Evolutionary conservation across 2,888 invertebrate genomes (phyloP).

Genomic region (Aplocera efformata): DNA sequence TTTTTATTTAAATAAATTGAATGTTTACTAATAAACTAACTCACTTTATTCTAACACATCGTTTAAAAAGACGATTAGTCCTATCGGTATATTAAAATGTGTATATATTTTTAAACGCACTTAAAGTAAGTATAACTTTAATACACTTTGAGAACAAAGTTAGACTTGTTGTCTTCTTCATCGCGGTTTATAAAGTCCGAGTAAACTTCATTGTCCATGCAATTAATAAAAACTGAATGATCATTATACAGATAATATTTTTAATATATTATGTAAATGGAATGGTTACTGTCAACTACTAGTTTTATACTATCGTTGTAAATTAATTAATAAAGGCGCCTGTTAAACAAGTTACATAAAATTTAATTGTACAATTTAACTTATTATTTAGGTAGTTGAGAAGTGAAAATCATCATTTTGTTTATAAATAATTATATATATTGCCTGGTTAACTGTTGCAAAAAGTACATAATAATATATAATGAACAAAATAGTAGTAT

Average conservation of each 20-base stretch:
- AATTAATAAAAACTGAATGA: slow-evolving; percentile 51
- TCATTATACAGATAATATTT: slow-evolving; percentile 31
- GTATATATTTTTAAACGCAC: too few relatives aligned
- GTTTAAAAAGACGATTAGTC: neutral
- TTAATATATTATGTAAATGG: slow-evolving; percentile 41
- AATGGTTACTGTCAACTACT: slow-evolving; percentile 40
- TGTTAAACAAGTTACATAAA: slow-evolving; percentile 4
- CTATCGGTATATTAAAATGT: too few relatives aligned
- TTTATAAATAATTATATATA: too few relatives aligned
- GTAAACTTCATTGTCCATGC: slow-evolving; percentile 37
- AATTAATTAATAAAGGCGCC: slow-evolving; percentile 6
- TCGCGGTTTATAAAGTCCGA: slow-evolving; percentile 36
- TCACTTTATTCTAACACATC: slow-evolving; percentile 13
- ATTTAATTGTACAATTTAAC: neutral
- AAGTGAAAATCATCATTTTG: too few relatives aligned
- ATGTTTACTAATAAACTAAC: slow-evolving; percentile 24
- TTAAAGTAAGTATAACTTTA: too few relatives aligned
- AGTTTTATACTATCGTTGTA: slow-evolving; percentile 25
- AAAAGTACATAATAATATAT: too few relatives aligned
- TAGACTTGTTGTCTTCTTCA: slow-evolving; percentile 9
- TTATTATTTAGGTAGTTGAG: slow-evolving; percentile 3
- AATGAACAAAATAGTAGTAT: too few relatives aligned
- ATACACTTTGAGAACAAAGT: slow-evolving; percentile 4
- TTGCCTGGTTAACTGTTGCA: too few relatives aligned
- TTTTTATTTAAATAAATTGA: slow-evolving; percentile 31